Evolutionary conservation across 2,888 invertebrate species (phyloP).

Genomic region (Furcula furcula): DNA sequence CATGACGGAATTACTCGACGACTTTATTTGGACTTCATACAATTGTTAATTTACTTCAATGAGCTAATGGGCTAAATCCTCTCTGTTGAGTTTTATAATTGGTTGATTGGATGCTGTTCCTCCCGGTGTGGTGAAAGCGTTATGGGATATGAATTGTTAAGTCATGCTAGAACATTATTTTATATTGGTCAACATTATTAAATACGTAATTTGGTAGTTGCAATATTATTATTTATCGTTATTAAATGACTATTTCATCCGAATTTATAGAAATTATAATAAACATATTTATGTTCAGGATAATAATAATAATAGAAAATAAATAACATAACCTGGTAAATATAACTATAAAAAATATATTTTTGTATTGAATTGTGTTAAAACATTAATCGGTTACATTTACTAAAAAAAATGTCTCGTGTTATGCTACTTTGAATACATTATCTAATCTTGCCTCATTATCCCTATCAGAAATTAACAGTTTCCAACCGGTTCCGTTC

Average conservation of each 20-base stretch:
- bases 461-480: conserved; percentile 30
- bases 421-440: not conserved
- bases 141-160: conserved; percentile 6
- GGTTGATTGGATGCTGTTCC: conserved; percentile 60
- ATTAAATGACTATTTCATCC: too few species aligned
- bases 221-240: too few species aligned
- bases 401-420: too few species aligned
- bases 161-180: conserved; percentile 14
- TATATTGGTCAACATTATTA: too few species aligned
- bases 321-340: too few species aligned
- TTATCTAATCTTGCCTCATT: conserved; percentile 12
- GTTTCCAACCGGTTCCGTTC: conserved; percentile 29
- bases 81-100: conserved; percentile 65
- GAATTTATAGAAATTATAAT: too few species aligned
- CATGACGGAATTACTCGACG: conserved; percentile 71
- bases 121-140: conserved; percentile 24
- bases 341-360: too few species aligned
- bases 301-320: too few species aligned
- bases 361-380: too few species aligned
- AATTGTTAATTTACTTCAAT: conserved; percentile 81
- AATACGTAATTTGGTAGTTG: too few species aligned
- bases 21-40: conserved; percentile 75
- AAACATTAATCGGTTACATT: too few species aligned
- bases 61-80: conserved; percentile 78
- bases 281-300: too few species aligned